Base-by-base conservation (phyloP, 2,888 invertebrate genomes). In the Pachycephus smyrnensis region DNA sequence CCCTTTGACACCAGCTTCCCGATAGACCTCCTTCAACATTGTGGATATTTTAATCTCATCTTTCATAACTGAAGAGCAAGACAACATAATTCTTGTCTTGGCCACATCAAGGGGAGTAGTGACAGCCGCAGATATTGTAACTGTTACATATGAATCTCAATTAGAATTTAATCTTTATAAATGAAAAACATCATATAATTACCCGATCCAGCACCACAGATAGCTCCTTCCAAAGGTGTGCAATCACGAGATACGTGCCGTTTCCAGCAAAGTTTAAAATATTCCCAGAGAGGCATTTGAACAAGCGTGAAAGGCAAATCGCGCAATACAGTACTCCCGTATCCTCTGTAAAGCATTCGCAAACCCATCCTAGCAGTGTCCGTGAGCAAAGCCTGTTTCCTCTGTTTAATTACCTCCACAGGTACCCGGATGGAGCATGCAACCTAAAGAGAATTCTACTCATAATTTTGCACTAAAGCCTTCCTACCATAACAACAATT, bases 61-160 rank as follows among this genome's bases (percentile, higher is more conserved):
- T 78, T 86, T 87, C 30, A 92, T 91, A 1, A 90, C 90, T 0
- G 92, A 83, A 35, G 93, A 93, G 76, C 96, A 94, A 0, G 98
- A 96, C 35, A 99, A 92, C 98, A 99, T 99, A 82, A 99, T 98
- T 86, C 99, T 93, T 0, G 99, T 99, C 93, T 99, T 99, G 0
- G 97, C 97, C 31, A 99, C 97, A 93, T 99, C 99, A 36, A 99
- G 92, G 0, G 99, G 99, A 0, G 99, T 99, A 0, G 99, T 99
- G 1, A 97, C 85, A 0, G 95, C 96, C 3, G 98, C 98, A 0
- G 99, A 96, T 83, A 97, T 92, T 0, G 96, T 97, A 80, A 96
- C 96, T 94, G 87, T 83, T 88, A 90, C 9, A 55, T 55, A 55
- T 23, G 23, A 55, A 55, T 55, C 55, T 23, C 9, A 55, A 23